Base-by-base conservation (phyloP, 2,888 invertebrate species). In the Leucophenga maculata region DNA sequence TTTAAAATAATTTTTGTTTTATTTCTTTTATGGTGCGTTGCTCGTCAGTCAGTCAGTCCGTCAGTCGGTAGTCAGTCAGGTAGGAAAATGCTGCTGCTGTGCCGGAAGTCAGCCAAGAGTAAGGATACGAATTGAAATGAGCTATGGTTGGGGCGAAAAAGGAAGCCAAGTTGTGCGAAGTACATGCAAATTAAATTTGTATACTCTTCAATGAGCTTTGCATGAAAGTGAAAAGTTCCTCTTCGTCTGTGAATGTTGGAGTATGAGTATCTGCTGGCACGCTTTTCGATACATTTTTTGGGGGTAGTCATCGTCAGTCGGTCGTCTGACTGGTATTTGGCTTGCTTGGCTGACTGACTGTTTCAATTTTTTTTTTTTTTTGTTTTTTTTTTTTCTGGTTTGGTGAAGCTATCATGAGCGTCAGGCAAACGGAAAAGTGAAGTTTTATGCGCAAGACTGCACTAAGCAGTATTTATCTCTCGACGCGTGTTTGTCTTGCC, bases 181-280 rank as follows among this genome's bases (percentile, higher is more conserved):
- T 76, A 80, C 82, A 82, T 78, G 78, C 74, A 82, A 83, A 83
- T 83, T 82, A 77, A 83, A 82, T 82, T 83, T 83, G 77, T 82
- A 82, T 78, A 77, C 80, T 77, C 78, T 80, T 78, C 84, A 82
- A 83, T 83, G 82, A 74, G 75, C 75, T 76, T 71, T 73, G 73
- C 50, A 50, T 50, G 50, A 50, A 65, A 50, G 46, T 16, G 48
- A 65, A 62, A 44, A 65, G 65, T 48, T 65, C 18, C 18, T 50
- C 50, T 50, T 6, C 50, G 50, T 50, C 16, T 50, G n/a, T 4
- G 16, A 1, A 8, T 18, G 2, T 50, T n/a, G 16, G 6, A 16
- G 50, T 50, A 6, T 50, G 50, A 16, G 50, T 50, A 8, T n/a
- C 50, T n/a, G 50, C 14, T 39, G 39, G 39, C 39, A 39, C 39